Evolutionary conservation across 2,797 vertebrate genomes (phyloP).

Genomic region (Ctenosaura bakeri): DNA sequence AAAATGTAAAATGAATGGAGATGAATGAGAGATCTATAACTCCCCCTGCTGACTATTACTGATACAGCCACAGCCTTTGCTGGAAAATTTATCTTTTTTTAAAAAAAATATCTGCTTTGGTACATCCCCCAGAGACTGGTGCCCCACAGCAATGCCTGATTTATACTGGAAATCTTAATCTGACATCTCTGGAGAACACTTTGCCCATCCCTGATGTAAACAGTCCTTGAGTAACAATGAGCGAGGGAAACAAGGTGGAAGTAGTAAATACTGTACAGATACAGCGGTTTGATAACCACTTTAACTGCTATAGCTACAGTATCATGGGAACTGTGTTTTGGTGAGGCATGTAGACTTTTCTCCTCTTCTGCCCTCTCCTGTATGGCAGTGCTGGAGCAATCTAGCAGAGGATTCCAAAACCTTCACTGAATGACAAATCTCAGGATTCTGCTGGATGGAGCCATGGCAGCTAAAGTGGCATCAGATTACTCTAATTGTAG

Average conservation of each 20-base stretch:
- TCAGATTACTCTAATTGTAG: no score
- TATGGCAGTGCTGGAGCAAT: no score
- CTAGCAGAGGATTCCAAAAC: no score
- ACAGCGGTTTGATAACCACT: no score
- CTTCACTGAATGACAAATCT: no score
- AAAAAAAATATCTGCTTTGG: neutral
- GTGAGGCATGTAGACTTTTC: no score
- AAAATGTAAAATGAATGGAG: neutral
- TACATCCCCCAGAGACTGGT: neutral
- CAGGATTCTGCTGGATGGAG: no score
- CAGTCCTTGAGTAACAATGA: neutral
- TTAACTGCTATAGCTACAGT: no score
- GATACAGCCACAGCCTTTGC: neutral
- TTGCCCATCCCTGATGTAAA: neutral
- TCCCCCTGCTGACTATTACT: slow-evolving; percentile 26
- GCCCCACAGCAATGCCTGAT: neutral
- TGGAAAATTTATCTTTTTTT: neutral
- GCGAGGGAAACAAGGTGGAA: neutral
- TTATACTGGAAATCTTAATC: neutral
- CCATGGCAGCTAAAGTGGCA: no score
- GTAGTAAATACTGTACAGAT: no score
- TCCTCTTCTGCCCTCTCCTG: no score
- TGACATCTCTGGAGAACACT: neutral
- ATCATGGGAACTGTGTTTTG: no score
- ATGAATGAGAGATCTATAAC: neutral